Evolutionary conservation across 1,140 invertebrate genomes (phyloP).

Genomic region (Zophobas atratus): DNA sequence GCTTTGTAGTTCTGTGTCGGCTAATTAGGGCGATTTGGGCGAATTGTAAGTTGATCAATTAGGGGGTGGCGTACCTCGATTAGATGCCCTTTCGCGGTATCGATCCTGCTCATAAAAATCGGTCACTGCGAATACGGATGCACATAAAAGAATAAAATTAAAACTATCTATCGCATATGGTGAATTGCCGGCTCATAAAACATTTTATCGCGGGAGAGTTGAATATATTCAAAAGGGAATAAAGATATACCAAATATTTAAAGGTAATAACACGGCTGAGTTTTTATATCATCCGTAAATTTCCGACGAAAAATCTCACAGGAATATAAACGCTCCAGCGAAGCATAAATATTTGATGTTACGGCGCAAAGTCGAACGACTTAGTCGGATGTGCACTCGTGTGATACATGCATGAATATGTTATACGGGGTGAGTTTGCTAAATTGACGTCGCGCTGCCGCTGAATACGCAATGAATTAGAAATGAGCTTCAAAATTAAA

Average conservation of each 20-base stretch:
- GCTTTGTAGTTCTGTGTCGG: background rate
- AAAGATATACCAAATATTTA: conserved; percentile 49
- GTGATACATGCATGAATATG: conserved; percentile 48
- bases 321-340: conserved; percentile 54
- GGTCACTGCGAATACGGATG: no score
- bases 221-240: conserved; percentile 43
- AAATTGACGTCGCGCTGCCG: background rate
- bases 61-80: background rate
- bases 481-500: no score
- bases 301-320: conserved; percentile 53
- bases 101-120: no score
- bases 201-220: conserved; percentile 3
- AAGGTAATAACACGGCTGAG: conserved; percentile 45
- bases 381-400: conserved; percentile 47
- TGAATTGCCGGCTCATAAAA: conserved; percentile 4
- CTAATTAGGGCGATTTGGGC: conserved; percentile 16
- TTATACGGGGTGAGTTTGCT: background rate
- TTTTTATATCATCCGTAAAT: conserved; percentile 54
- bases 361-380: conserved; percentile 52
- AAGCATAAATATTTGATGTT: conserved; percentile 56
- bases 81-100: no score
- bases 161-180: background rate
- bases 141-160: no score
- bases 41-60: conserved; percentile 29
- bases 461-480: no score